Conservation (phyloP, 2,113 vertebrate species). For the Halichoerus grypus region DNA sequence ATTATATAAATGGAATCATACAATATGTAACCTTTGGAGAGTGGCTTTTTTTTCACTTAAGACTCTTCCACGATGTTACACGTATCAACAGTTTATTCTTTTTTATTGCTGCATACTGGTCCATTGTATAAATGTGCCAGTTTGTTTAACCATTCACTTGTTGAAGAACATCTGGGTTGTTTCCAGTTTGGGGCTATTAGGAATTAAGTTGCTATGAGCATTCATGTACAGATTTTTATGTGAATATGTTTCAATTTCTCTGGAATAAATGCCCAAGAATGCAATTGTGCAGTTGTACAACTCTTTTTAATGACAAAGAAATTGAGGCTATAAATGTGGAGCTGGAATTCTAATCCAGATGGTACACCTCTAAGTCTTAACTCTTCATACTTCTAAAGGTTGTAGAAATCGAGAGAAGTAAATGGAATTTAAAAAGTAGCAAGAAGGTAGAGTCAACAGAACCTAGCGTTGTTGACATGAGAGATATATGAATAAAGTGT, state of each 20-base stretch:
- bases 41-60: background rate
- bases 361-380: background rate
- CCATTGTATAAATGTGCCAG: background rate
- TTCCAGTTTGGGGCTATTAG: background rate
- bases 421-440: conserved; percentile 16
- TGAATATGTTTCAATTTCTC: background rate
- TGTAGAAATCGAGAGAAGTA: background rate
- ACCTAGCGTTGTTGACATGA: background rate
- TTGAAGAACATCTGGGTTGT: background rate
- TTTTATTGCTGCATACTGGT: conserved; percentile 10
- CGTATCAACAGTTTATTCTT: background rate
- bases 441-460: background rate
- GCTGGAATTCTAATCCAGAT: conserved; percentile 9
- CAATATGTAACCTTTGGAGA: background rate
- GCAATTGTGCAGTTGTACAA: background rate
- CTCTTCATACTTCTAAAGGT: background rate
- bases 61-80: background rate
- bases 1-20: background rate
- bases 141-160: background rate
- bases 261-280: conserved; percentile 11
- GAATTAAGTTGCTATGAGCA: conserved; percentile 14
- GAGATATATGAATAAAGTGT: background rate
- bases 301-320: conserved; percentile 35
- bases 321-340: background rate
- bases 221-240: background rate